phyloP scores from a whole-genome alignment of 2,888 invertebrate species.

The Artemia sinica region DNA sequence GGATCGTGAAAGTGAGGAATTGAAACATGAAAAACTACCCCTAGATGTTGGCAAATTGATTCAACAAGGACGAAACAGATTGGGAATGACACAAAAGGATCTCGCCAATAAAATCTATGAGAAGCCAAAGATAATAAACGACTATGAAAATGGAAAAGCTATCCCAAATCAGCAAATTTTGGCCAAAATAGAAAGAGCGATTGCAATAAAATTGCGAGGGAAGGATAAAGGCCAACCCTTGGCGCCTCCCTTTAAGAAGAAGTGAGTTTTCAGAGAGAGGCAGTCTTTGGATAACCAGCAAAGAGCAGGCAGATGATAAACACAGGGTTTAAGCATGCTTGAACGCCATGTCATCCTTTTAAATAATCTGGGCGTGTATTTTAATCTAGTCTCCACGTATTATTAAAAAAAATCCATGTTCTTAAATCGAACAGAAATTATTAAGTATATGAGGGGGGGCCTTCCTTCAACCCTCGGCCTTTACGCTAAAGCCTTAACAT shows the following conservation, averaged over 20 bases:
- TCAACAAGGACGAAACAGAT: slow-evolving; percentile 59
- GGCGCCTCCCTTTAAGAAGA: slow-evolving; percentile 43
- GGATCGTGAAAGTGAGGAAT: slow-evolving; percentile 93
- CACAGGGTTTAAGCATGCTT: too few species aligned
- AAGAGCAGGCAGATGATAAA: neutral
- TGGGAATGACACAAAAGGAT: slow-evolving; percentile 49
- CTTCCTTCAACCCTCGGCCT: too few species aligned
- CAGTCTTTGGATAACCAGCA: slow-evolving; percentile 2
- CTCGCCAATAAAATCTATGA: slow-evolving; percentile 71
- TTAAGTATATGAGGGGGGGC: too few species aligned
- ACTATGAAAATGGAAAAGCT: slow-evolving; percentile 91
- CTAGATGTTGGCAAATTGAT: slow-evolving; percentile 80
- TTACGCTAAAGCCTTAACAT: too few species aligned
- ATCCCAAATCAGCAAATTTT: slow-evolving; percentile 92
- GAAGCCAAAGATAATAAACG: slow-evolving; percentile 87
- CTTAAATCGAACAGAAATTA: too few species aligned
- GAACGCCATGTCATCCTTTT: too few species aligned
- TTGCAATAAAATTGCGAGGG: slow-evolving; percentile 78
- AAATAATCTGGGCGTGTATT: too few species aligned
- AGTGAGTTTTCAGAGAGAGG: neutral
- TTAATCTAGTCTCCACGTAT: too few species aligned
- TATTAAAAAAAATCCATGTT: too few species aligned
- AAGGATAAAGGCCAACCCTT: slow-evolving; percentile 78
- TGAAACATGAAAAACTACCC: slow-evolving; percentile 75
- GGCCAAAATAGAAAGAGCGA: slow-evolving; percentile 82